phyloP scores from a whole-genome alignment of 2,797 vertebrate species.

The Rousettus madagascariensis region DNA sequence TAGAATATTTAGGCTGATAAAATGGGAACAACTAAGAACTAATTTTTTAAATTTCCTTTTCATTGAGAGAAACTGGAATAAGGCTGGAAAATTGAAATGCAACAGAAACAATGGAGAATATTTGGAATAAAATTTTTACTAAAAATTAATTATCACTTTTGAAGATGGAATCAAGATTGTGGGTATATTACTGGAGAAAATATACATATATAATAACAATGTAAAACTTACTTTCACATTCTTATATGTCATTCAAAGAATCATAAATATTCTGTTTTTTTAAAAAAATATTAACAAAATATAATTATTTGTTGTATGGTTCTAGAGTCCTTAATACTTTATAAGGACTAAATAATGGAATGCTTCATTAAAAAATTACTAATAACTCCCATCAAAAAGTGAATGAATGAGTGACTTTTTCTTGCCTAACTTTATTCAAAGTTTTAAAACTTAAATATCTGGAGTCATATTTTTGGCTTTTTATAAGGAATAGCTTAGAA shows the following conservation, averaged over 20 bases:
- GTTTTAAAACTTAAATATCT: neutral
- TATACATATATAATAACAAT: neutral
- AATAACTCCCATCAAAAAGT: neutral
- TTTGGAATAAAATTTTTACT: neutral
- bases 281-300: neutral
- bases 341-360: neutral
- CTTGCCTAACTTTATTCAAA: neutral
- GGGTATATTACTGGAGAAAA: neutral
- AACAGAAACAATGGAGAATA: neutral
- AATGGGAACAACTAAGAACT: neutral
- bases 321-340: neutral
- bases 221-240: neutral
- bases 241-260: neutral
- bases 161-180: neutral
- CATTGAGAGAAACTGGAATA: neutral
- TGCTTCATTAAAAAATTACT: neutral
- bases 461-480: neutral
- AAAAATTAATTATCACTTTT: neutral
- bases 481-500: neutral
- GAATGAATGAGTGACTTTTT: neutral
- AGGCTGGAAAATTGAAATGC: neutral
- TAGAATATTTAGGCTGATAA: neutral
- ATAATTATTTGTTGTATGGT: neutral
- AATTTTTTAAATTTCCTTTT: neutral
- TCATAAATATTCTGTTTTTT: neutral